These are phyloP conservation scores for Clavelina lepadiformis DNA, from an alignment of 23 tunicate genomes.

Conservation along the genomic window DNA sequence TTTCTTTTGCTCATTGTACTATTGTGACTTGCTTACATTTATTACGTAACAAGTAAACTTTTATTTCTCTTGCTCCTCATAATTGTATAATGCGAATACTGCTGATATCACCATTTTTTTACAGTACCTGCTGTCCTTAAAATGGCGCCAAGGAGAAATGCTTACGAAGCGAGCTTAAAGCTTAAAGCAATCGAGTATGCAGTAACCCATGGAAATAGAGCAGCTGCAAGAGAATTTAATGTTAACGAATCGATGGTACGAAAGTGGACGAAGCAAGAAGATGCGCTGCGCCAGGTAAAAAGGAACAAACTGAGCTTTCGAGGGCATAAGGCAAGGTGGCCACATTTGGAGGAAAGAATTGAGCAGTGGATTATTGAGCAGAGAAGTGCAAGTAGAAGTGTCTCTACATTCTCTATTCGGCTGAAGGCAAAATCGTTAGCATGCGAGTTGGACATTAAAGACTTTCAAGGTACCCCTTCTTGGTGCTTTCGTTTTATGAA, in stretches of 20 bases:
- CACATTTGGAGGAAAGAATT: slow-evolving; percentile 46
- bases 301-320: slow-evolving; percentile 37
- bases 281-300: slow-evolving; percentile 35
- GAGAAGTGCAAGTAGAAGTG: slow-evolving; percentile 41
- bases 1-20: too few species aligned
- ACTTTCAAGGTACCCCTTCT: slow-evolving; percentile 51
- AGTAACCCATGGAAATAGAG: slow-evolving; percentile 44
- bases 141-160: slow-evolving; percentile 52
- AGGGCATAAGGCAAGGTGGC: slow-evolving; percentile 60
- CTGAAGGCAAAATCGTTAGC: slow-evolving; percentile 53
- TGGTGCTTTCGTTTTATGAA: slow-evolving; percentile 60
- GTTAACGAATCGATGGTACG: slow-evolving; percentile 50
- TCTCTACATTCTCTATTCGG: slow-evolving; percentile 36
- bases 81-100: slow-evolving; percentile 23
- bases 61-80: too few species aligned
- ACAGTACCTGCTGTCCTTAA: slow-evolving; percentile 36
- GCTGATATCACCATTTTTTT: slow-evolving; percentile 25
- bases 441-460: slow-evolving; percentile 32
- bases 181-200: slow-evolving; percentile 47
- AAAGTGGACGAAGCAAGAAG: slow-evolving; percentile 52
- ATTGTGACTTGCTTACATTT: too few species aligned
- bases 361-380: slow-evolving; percentile 52
- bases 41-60: too few species aligned
- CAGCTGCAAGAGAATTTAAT: slow-evolving; percentile 30
- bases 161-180: slow-evolving; percentile 56